Percentiles rank a stretch among this genome's conserved stretches.
Evolutionary conservation across 1,140 invertebrate species (phyloP).

Genomic region (Diplogasteroides magnus): DNA sequence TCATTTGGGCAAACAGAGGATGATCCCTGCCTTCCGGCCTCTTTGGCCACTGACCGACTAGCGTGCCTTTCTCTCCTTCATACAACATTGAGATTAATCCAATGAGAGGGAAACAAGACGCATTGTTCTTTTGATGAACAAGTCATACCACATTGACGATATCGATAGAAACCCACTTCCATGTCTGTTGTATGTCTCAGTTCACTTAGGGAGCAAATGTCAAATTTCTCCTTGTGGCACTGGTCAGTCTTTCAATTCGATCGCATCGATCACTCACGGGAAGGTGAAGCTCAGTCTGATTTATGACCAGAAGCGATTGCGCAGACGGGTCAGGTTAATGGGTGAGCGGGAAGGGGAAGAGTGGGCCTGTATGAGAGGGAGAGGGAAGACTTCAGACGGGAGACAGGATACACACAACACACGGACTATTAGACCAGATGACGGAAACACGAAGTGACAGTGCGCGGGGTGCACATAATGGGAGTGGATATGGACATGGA

Average conservation of each 20-base stretch:
- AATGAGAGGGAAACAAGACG: not conserved
- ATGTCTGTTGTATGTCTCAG: too few species aligned
- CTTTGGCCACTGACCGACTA: too few species aligned
- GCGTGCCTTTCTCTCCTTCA: too few species aligned
- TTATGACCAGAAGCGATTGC: not conserved
- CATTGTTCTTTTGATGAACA: too few species aligned
- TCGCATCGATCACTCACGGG: not conserved
- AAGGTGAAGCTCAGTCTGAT: not conserved
- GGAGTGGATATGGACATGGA: not conserved
- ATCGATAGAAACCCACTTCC: too few species aligned
- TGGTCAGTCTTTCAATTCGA: not conserved
- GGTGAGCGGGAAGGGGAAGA: not conserved
- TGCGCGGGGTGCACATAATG: not conserved
- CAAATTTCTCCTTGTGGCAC: too few species aligned
- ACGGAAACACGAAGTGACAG: not conserved
- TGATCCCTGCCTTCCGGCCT: not conserved
- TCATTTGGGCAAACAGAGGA: too few species aligned
- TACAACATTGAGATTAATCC: not conserved
- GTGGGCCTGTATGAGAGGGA: not conserved
- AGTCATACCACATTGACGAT: too few species aligned
- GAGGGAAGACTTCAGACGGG: too few species aligned
- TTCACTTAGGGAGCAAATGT: too few species aligned
- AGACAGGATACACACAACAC: not conserved
- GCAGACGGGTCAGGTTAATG: not conserved
- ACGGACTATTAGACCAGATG: not conserved